Base-by-base conservation (phyloP, 2,797 vertebrate species). In the Sebastes iracundus region DNA sequence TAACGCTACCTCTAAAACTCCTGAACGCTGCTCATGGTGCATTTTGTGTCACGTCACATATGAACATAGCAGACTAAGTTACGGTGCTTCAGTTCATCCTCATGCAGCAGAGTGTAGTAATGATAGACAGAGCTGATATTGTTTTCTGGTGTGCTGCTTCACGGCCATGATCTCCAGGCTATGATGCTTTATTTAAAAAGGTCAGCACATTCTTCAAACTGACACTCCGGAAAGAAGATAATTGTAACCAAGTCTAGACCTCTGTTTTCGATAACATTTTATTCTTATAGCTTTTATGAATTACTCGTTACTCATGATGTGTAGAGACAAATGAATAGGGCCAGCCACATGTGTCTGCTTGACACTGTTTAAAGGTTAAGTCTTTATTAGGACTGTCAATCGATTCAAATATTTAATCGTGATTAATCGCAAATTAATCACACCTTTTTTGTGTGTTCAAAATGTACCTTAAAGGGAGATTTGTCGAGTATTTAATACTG, bases 141-240 rank as follows among this genome's bases (percentile, higher is more conserved):
- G 73, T 76, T 69, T 82, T 68, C 68, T 58, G 49, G 23, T 65
- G 75, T 16, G 72, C 35, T 7, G 63, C 81, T 49, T 79, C 71
- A 69, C 7, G 0, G 59, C 35, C 16, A n/a, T 12, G 6, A 46
- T 42, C 27, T 82, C 67, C 13, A 12, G 60, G 20, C 38, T 64
- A 30, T 30, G 11, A 66, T 33, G 64, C 71, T 68, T 67, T 71
- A 55, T 75, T 11, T 62, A 23, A 49, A 86, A 88, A 79, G 84
- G 86, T 84, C 76, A 70, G 6, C 5, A 2, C 64, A 75, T 77
- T 79, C 72, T 77, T 84, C 76, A 77, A 61, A 46, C 60, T 72
- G 64, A 72, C 63, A 46, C 28, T 70, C 25, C 7, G 22, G 35
- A 71, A 55, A 67, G 73, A 25, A 64, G 63, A 62, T 78, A 20